Evolutionary conservation across 37 sponge, comb jelly and placozoan genomes (phyloP).

Genomic region (Cliona cf. orientalis): DNA sequence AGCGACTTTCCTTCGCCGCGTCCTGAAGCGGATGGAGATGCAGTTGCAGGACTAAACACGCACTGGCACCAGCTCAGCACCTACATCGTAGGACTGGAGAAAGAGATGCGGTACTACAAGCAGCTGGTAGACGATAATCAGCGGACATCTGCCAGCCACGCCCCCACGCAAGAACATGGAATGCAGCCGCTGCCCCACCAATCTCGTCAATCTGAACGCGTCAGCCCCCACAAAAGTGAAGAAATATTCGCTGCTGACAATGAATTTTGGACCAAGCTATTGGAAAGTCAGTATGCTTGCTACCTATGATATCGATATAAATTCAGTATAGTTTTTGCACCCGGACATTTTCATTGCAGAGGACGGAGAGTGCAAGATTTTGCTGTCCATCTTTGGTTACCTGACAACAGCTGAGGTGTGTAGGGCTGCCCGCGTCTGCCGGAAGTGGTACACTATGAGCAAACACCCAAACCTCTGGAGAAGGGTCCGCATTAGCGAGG

Average conservation of each 20-base stretch:
- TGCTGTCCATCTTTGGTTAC: slow-evolving; percentile 50
- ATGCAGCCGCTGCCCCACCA: no score
- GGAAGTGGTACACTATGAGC: slow-evolving; percentile 42
- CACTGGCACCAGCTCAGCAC: slow-evolving; percentile 32
- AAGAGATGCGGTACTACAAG: slow-evolving; percentile 32
- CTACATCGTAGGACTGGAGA: slow-evolving; percentile 49
- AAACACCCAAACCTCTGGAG: slow-evolving; percentile 65
- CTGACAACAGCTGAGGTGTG: slow-evolving; percentile 56
- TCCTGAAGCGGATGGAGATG: no score
- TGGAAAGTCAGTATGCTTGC: slow-evolving; percentile 3
- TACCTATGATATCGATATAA: not conserved
- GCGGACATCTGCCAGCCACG: not conserved
- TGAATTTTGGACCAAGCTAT: slow-evolving; percentile 10
- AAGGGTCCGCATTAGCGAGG: slow-evolving; percentile 31
- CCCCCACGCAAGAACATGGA: not conserved
- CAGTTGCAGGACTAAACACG: not conserved
- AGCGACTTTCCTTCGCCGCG: not conserved
- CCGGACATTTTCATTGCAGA: not conserved
- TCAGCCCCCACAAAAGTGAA: no score
- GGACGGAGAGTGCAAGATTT: slow-evolving; percentile 8
- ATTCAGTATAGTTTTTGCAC: not conserved
- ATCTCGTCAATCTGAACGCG: no score
- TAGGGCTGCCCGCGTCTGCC: slow-evolving; percentile 41
- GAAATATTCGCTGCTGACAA: no score
- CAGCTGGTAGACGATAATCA: not conserved